phyloP scores from a whole-genome alignment of 2,888 invertebrate species.

The Oithona nana region DNA sequence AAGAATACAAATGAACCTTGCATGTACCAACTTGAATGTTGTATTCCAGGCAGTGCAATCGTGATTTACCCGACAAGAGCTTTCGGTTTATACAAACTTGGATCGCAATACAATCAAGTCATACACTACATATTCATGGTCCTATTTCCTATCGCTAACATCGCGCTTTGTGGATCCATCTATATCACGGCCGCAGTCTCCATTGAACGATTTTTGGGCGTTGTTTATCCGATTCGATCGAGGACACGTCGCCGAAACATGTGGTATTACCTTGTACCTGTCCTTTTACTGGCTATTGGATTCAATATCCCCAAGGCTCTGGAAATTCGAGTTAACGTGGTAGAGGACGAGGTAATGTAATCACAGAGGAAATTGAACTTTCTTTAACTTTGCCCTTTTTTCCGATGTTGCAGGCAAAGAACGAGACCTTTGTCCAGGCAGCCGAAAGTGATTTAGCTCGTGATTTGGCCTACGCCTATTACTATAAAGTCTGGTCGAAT shows the following conservation, averaged over 20 bases:
- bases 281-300: background rate
- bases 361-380: background rate
- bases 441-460: background rate
- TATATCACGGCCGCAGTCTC: slow-evolving; percentile 8
- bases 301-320: slow-evolving; percentile 11
- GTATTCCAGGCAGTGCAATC: slow-evolving; percentile 6
- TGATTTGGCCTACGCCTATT: slow-evolving; percentile 5
- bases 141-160: slow-evolving; percentile 4
- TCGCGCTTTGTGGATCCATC: slow-evolving; percentile 10
- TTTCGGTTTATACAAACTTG: background rate
- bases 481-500: slow-evolving; percentile 14
- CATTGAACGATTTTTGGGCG: slow-evolving; percentile 6
- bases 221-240: slow-evolving; percentile 3
- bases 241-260: slow-evolving; percentile 7
- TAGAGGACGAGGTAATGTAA: background rate
- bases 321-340: background rate
- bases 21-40: no score
- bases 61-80: slow-evolving; percentile 8
- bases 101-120: background rate
- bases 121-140: slow-evolving; percentile 7
- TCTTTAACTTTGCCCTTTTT: background rate
- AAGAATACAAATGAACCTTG: no score
- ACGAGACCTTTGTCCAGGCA: background rate
- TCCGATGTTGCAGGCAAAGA: background rate
- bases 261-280: slow-evolving; percentile 2